A percentile compares a stretch with the other conserved stretches of the same genome.
These are phyloP conservation scores for Hartigia nigra DNA, from an alignment of 2,888 invertebrate species.

Conservation along the genomic window DNA sequence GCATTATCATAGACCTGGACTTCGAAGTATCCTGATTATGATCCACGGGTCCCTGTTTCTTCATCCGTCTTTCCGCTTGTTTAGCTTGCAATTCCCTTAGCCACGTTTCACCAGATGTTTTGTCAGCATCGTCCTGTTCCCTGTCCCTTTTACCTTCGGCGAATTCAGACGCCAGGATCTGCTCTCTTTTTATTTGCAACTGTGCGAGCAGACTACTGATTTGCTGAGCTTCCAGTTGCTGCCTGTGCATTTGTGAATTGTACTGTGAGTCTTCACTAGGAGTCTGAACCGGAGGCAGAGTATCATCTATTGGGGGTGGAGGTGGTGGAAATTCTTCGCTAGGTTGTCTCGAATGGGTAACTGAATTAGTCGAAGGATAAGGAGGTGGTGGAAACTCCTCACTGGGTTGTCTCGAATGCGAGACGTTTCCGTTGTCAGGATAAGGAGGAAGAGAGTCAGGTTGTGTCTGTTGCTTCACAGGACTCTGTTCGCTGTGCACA, in stretches of 20 bases:
- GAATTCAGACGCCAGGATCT: slow-evolving; percentile 55
- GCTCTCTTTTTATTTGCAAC: slow-evolving; percentile 64
- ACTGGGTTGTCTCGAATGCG: slow-evolving; percentile 68
- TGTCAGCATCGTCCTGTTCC: slow-evolving; percentile 52
- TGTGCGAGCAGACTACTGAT: slow-evolving; percentile 57
- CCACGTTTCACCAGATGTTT: slow-evolving; percentile 73
- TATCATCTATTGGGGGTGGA: slow-evolving; percentile 81
- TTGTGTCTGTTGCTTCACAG: slow-evolving; percentile 66
- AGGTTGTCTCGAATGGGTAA: slow-evolving; percentile 84
- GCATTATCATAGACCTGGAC: slow-evolving; percentile 27
- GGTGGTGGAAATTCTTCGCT: slow-evolving; percentile 92
- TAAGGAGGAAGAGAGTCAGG: slow-evolving; percentile 70
- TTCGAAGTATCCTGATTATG: slow-evolving; percentile 61
- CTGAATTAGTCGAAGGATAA: slow-evolving; percentile 82
- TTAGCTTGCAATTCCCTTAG: slow-evolving; percentile 84
- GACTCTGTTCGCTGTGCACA: slow-evolving; percentile 86
- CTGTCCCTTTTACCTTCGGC: slow-evolving; percentile 51
- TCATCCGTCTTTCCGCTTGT: slow-evolving; percentile 74
- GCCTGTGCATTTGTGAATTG: slow-evolving; percentile 25
- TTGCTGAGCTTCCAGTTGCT: slow-evolving; percentile 54
- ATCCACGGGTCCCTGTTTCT: slow-evolving; percentile 60
- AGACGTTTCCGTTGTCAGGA: slow-evolving; percentile 62
- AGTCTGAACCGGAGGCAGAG: slow-evolving; percentile 41
- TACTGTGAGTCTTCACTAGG: not conserved
- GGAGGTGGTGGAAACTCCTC: slow-evolving; percentile 76